A percentile compares a stretch with the other conserved stretches of the same genome.
These are phyloP conservation scores for Spilarctia lutea DNA, from an alignment of 2,888 invertebrate genomes.

Conservation along the genomic window DNA sequence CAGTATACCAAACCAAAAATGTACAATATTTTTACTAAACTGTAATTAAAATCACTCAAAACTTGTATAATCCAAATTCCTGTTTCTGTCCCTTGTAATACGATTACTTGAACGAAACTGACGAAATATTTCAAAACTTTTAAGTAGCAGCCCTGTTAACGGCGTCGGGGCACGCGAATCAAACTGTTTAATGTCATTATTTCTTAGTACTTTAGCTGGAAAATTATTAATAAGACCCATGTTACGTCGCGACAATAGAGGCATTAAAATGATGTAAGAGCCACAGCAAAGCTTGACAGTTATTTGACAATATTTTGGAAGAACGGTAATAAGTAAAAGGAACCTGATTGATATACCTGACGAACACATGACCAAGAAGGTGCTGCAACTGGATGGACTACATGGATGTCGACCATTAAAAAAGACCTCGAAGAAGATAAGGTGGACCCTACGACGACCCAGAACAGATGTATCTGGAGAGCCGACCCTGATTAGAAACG, in stretches of 20 bases:
- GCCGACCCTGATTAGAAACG: too few relatives aligned
- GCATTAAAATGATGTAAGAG: slow-evolving; percentile 9
- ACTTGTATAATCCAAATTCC: background rate
- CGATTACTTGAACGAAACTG: slow-evolving; percentile 12
- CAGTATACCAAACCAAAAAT: background rate
- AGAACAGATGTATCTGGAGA: too few relatives aligned
- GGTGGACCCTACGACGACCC: too few relatives aligned
- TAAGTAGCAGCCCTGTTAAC: slow-evolving; percentile 33
- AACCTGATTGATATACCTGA: too few relatives aligned
- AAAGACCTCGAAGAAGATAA: too few relatives aligned
- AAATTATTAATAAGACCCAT: slow-evolving; percentile 33
- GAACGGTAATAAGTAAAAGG: background rate
- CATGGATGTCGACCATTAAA: too few relatives aligned
- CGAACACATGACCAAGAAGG: too few relatives aligned
- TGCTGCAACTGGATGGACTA: too few relatives aligned
- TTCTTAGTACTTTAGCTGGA: slow-evolving; percentile 32
- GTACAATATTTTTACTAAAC: background rate
- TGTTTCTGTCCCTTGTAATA: slow-evolving; percentile 11
- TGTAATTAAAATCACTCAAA: background rate
- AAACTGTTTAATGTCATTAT: slow-evolving; percentile 40
- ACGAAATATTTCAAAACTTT: slow-evolving; percentile 10
- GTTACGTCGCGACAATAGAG: slow-evolving; percentile 15
- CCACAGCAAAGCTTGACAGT: background rate
- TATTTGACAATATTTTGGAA: background rate
- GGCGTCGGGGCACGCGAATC: slow-evolving; percentile 39